A percentile compares a stretch with the other conserved stretches of the same genome.
Conservation (phyloP, 2,888 invertebrate species). For the Ennomos quercinarius region DNA sequence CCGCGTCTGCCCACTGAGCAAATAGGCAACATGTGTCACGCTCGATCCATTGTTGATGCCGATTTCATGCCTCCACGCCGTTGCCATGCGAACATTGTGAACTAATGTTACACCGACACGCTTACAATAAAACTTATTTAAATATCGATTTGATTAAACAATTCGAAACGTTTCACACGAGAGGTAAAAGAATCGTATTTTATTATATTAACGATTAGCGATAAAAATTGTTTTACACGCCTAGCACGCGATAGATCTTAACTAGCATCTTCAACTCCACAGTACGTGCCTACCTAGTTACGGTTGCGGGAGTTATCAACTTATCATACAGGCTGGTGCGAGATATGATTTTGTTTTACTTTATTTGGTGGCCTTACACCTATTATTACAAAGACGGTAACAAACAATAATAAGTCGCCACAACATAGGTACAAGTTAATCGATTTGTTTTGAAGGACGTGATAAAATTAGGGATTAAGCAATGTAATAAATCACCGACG, state of each 20-base stretch:
- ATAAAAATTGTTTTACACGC: not conserved
- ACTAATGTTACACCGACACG: constrained; percentile 22
- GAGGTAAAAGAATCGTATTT: constrained; percentile 4
- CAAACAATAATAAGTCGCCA: too few relatives aligned
- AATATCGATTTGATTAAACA: constrained; percentile 25
- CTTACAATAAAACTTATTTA: constrained; percentile 20
- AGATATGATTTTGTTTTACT: too few relatives aligned
- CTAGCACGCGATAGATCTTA: constrained; percentile 4
- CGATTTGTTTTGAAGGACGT: constrained; percentile 9
- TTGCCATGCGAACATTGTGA: constrained; percentile 23
- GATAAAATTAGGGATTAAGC: constrained; percentile 7
- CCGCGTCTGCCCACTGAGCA: constrained; percentile 36
- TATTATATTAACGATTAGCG: constrained; percentile 2
- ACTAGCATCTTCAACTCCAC: constrained; percentile 3
- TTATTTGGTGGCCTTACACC: too few relatives aligned
- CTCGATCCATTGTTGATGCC: constrained; percentile 34
- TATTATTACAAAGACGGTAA: too few relatives aligned
- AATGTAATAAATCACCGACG: constrained; percentile 1
- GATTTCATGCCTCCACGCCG: constrained; percentile 31
- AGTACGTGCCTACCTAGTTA: constrained; percentile 1
- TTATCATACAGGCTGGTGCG: constrained; percentile 2
- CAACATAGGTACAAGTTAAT: not conserved
- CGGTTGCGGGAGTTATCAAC: constrained; percentile 6
- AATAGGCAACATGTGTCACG: constrained; percentile 40
- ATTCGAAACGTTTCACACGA: constrained; percentile 13